Base-by-base conservation (phyloP, 2,113 vertebrate species). In the Ariopsis seemanni region DNA sequence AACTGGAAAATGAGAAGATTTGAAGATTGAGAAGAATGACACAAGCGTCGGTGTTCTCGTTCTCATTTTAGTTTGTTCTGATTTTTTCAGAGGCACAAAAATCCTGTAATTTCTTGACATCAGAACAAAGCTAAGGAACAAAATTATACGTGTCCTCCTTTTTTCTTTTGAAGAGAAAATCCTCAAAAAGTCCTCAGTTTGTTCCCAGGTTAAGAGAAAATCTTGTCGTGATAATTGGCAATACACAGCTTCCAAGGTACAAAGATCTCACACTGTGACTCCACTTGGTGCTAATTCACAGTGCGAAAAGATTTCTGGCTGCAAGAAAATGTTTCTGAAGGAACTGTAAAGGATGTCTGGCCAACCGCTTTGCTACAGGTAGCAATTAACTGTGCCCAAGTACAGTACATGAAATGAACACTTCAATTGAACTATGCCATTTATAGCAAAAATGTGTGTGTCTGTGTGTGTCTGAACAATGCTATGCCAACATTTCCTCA, bases 261-360 rank as follows among this genome's bases (percentile, higher is more conserved):
- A 71, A 75, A 63, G 80, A 77, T 62, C n/a, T 77, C 86, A 78
- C 7, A 48, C 86, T 87, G 81, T 65, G 81, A 87, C 86, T 65
- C 55, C 27, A 22, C 71, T 75, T 77, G 81, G 71, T 53, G 53
- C 52, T 71, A 57, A 86, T 86, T 53, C 85, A 69, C 77, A 81
- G 11, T 0, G 18, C 25, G 55, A 57, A 62, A 53, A 25, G 52
- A 20, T 74, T 22, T 75, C 34, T 72, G 34, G 85, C 78, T 87
- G 69, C 69, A 62, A 55, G 27, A 30, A 62, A 87, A 55, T n/a
- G 50, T 78, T 79, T 86, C 60, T 15, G 57, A 63, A 60, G 55
- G 27, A 83, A 75, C 25, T 65, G 30, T 72, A 42, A 65, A 17
- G 60, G 27, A 75, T 55, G n/a, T 62, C 14, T 55, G 34, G 30